Evolutionary conservation across 2,797 vertebrate genomes (phyloP).

Genomic region (Sebastes oblongus): DNA sequence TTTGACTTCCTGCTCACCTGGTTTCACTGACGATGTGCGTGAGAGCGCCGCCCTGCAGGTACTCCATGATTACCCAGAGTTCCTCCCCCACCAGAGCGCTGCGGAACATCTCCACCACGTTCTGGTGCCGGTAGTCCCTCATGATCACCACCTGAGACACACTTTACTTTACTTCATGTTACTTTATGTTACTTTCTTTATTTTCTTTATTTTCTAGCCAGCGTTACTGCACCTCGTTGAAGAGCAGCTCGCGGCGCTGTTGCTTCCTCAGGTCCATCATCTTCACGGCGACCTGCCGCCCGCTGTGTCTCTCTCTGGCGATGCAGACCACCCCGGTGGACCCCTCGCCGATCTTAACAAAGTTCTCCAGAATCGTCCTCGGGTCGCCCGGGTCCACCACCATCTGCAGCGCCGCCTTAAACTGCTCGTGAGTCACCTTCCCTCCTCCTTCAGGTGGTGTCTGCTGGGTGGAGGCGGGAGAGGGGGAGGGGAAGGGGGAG

Average conservation of each 20-base stretch:
- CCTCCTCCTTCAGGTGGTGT: neutral
- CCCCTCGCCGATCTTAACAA: conserved; percentile 93
- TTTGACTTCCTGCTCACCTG: conserved; percentile 80
- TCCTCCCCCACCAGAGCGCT: conserved; percentile 95
- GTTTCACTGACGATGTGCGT: conserved; percentile 95
- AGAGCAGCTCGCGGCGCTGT: conserved; percentile 93
- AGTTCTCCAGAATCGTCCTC: conserved; percentile 86
- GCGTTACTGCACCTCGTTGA: conserved; percentile 88
- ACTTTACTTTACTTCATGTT: neutral
- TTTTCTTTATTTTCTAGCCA: neutral
- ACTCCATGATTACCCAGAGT: conserved; percentile 98
- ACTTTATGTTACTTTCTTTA: neutral
- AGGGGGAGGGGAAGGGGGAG: conserved; percentile 52
- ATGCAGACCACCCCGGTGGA: conserved; percentile 94
- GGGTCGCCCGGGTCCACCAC: conserved; percentile 93
- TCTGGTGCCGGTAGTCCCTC: conserved; percentile 94
- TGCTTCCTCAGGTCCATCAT: conserved; percentile 97
- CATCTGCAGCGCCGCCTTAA: conserved; percentile 91
- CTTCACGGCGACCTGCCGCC: conserved; percentile 92
- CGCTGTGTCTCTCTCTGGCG: conserved; percentile 87
- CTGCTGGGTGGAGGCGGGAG: conserved; percentile 37
- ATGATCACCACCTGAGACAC: conserved; percentile 92
- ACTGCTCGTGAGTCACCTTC: conserved; percentile 90
- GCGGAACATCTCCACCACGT: conserved; percentile 96
- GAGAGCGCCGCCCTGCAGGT: conserved; percentile 95